Evolutionary conservation across 2,113 vertebrate genomes (phyloP), one percentile per base, ranked within the genome.

Genomic region (Plectropomus leopardus): DNA sequence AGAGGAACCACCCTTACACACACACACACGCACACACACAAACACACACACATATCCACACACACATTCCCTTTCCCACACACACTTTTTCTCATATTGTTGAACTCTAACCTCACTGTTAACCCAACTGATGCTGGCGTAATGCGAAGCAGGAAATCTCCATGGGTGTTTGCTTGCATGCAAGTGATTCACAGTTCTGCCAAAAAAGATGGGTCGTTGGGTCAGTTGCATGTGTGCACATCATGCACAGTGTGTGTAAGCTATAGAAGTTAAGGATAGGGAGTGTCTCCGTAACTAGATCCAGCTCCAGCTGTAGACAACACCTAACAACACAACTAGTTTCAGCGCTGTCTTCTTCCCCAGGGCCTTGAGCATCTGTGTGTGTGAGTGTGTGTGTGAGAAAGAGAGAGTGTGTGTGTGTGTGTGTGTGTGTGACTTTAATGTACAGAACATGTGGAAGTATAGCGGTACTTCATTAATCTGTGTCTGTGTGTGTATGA

Each of bases 241-340:
- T 87, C 74, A 47, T 65, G 76, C 70, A 84, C 26, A 14, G 60
- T 79, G 78, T 61, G 72, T 60, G 26, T 51, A 47, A 69, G 58
- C 70, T 82, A 72, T 70, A 72, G 59, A 79, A 59, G 72, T 80
- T 76, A 78, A 81, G 61, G 34, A 68, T 44, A 87, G 92, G 91
- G 91, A 92, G 91, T 92, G 83, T 78, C 88, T 70, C 19, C 4
- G 93, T 90, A 93, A 93, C 87, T 60, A 90, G 79, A 92, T 90
- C 82, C 85, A 87, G 72, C 50, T 82, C 89, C 86, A 91, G 89
- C 91, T 92, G 90, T 70, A 91, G 90, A 88, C 90, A 89, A 92
- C 89, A 88, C 91, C 90, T 91, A 79, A 44, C 84, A 57, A 79
- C 79, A 72, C 72, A 85, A 88, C 88, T 83, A 86, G 86, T 86